phyloP scores from a whole-genome alignment of 2,888 invertebrate species.

The Lasioglossum pauxillum region DNA sequence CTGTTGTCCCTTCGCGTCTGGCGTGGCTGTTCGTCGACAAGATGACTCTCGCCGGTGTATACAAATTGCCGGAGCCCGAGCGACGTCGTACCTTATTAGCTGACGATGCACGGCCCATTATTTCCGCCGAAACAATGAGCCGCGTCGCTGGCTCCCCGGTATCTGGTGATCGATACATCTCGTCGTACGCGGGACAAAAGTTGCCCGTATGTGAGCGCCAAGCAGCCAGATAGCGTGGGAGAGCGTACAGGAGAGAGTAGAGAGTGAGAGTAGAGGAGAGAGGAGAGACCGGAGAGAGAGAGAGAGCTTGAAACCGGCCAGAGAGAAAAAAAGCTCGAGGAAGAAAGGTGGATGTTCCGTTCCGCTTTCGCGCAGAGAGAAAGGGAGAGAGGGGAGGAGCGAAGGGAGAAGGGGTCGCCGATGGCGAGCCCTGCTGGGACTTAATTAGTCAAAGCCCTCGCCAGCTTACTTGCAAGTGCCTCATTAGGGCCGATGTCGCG shows the following conservation, averaged over 20 bases:
- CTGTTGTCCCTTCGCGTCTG: constrained; percentile 39
- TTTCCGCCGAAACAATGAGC: constrained; percentile 67
- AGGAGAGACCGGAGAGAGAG: not conserved
- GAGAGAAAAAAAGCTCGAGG: constrained; percentile 22
- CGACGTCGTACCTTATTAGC: constrained; percentile 63
- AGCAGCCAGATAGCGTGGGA: not conserved
- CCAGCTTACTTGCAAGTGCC: constrained; percentile 74
- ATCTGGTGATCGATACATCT: constrained; percentile 64
- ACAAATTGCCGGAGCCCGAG: constrained; percentile 52
- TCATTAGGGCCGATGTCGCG: constrained; percentile 76
- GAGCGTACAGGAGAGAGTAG: not conserved
- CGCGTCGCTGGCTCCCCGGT: constrained; percentile 8
- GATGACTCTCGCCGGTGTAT: constrained; percentile 48
- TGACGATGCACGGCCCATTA: constrained; percentile 62
- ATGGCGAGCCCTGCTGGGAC: constrained; percentile 69
- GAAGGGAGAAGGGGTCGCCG: constrained; percentile 46
- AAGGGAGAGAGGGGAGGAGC: not conserved
- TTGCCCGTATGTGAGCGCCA: constrained; percentile 27
- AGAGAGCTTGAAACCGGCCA: not conserved
- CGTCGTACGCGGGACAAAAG: constrained; percentile 49
- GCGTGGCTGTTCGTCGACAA: constrained; percentile 39
- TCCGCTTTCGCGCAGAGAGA: not conserved
- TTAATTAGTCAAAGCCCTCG: constrained; percentile 77
- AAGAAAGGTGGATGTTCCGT: not conserved
- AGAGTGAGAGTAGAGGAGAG: not conserved